Base-by-base conservation (phyloP, 2,797 vertebrate species). In the Cossypha polioptera region DNA sequence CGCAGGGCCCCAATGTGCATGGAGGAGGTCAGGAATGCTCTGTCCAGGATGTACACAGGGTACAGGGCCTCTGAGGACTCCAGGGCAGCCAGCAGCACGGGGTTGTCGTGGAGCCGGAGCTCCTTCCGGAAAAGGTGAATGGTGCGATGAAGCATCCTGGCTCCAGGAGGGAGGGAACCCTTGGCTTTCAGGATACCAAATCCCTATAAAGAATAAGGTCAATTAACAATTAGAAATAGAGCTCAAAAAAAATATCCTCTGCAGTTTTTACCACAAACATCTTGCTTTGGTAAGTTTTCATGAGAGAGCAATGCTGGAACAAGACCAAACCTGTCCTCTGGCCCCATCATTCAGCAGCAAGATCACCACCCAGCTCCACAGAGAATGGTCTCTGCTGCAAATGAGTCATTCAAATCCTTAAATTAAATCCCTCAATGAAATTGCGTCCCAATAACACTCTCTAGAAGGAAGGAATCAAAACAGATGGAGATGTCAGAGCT, bases 61-160 rank as follows among this genome's bases (percentile, higher is more conserved):
- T 94, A 97, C 40, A 97, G 9, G 8, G 73, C 54, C 43, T 94
- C 79, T 0, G 95, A 97, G 83, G 96, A 95, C 79, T 94, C 78
- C 65, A 97, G 80, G 0, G 95, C 97, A 1, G 95, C 90, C 82
- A 97, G 67, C 43, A 97, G 79, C 2, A 94, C 84, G 0, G 96
- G 96, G 77, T 97, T 95, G 89, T 97, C 97, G 0, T 97, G 97
- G n/a, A 97, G 95, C 51, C 96, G 78, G 35, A 97, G 95, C 4
- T 91, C 95, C 53, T 97, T 97, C 11, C 94, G 87, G 75, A 97
- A 97, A 24, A 97, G 95, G 25, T 97, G 97, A 35, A 97, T 91
- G 45, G 96, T 97, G 51, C 31, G 92, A 53, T 96, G 96, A 4
- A 48, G 29, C 97, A 97, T 97, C 48, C 26, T 61, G 72, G 40